Percentiles rank a stretch among this genome's conserved stretches.
Conservation (phyloP, 2,113 vertebrate species). For the Nothoprocta perdicaria region DNA sequence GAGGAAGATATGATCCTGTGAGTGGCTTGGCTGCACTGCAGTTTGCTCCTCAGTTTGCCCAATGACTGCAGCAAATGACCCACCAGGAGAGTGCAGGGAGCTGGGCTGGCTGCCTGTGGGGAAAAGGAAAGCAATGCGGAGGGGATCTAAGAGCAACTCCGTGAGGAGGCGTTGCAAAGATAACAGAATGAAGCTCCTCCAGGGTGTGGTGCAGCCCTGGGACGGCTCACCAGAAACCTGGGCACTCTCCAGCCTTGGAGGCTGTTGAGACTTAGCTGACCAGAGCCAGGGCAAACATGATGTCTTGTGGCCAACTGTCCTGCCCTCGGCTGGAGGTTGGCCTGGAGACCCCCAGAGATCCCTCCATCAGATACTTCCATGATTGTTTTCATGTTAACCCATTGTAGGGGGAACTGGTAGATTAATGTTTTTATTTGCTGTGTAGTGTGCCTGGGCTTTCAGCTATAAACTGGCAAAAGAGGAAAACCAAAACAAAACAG, state of each 20-base stretch:
- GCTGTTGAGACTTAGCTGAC: background rate
- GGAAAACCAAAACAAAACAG: fast-evolving
- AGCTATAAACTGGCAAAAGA: background rate
- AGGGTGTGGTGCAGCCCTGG: background rate
- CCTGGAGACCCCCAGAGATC: background rate
- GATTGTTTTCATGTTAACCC: background rate
- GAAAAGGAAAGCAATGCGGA: background rate
- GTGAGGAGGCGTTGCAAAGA: background rate
- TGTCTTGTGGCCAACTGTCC: background rate
- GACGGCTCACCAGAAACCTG: background rate
- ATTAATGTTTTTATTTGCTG: background rate
- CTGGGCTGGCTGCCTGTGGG: background rate
- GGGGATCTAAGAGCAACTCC: background rate
- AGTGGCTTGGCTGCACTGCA: conserved; percentile 47
- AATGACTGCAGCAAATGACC: fast-evolving
- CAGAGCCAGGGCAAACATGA: background rate
- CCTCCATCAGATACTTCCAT: background rate
- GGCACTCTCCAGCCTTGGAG: background rate
- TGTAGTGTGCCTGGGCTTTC: background rate
- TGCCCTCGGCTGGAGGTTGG: background rate
- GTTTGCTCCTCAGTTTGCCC: background rate
- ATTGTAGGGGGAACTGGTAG: background rate
- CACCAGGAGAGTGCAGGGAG: background rate
- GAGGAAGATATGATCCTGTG: conserved; percentile 97
- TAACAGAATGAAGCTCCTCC: background rate